Conservation (phyloP, 2,797 vertebrate species). For the Balearica regulorum region DNA sequence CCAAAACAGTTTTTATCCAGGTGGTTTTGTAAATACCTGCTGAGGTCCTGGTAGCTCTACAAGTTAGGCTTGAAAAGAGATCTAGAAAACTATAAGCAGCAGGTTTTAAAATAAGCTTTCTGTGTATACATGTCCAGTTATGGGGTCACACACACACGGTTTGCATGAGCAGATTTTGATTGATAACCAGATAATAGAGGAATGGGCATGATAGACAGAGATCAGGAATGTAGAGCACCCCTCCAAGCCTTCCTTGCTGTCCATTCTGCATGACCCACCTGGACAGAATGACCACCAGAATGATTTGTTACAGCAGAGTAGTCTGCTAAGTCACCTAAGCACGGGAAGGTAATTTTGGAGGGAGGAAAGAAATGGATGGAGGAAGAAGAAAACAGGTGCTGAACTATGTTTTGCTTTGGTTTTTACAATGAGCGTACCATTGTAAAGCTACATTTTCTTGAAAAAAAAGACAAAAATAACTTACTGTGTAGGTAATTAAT, state of each 20-base stretch:
- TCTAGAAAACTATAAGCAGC: neutral
- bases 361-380: constrained; percentile 15
- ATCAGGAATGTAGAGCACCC: neutral
- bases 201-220: neutral
- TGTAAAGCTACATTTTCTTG: constrained; percentile 28
- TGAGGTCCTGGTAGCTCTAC: neutral
- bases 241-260: neutral
- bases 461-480: constrained; percentile 42
- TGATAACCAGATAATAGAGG: neutral
- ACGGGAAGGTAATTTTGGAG: neutral
- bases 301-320: neutral
- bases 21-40: neutral
- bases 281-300: neutral
- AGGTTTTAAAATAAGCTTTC: neutral
- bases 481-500: constrained; percentile 79
- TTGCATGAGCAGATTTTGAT: neutral
- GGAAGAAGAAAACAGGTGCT: neutral
- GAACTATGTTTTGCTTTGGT: neutral
- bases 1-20: constrained; percentile 7
- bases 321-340: neutral
- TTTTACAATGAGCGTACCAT: constrained; percentile 23
- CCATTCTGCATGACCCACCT: neutral
- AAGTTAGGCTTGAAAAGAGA: neutral
- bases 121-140: neutral
- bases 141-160: neutral